A percentile compares a stretch with the other conserved stretches of the same genome.
These are phyloP conservation scores for Dreissena polymorpha DNA, from an alignment of 1,140 invertebrate genomes.

Conservation along the genomic window DNA sequence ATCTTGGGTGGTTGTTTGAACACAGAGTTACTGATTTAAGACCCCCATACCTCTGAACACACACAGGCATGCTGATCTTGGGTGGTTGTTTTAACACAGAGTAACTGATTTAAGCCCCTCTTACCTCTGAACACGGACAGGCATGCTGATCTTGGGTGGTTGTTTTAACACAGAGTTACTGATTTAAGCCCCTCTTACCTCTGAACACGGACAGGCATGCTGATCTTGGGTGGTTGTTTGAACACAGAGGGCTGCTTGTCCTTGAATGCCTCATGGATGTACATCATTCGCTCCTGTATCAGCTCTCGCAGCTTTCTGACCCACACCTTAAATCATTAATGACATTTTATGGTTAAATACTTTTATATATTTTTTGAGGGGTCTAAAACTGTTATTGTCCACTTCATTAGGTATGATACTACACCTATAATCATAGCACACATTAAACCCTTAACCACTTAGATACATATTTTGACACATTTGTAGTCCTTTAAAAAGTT, in stretches of 20 bases:
- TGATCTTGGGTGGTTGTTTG: constrained; percentile 86
- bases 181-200: too few species aligned
- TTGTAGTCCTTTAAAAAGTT: too few species aligned
- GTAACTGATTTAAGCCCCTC: too few species aligned
- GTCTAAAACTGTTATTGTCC: too few species aligned
- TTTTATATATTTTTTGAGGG: too few species aligned
- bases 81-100: constrained; percentile 82
- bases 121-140: constrained; percentile 80
- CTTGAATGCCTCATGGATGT: constrained; percentile 88
- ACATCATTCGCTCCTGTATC: constrained; percentile 92
- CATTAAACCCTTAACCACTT: too few species aligned
- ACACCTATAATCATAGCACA: too few species aligned
- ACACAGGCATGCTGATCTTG: constrained; percentile 88
- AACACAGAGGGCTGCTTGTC: constrained; percentile 78
- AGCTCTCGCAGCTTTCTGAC: constrained; percentile 96
- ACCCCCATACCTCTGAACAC: constrained; percentile 74
- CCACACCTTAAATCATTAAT: constrained; percentile 85
- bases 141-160: constrained; percentile 87
- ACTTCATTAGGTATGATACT: too few species aligned
- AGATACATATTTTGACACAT: too few species aligned
- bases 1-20: too few species aligned
- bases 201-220: constrained; percentile 82
- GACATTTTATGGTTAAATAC: too few species aligned
- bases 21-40: too few species aligned
- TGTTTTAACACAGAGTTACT: constrained; percentile 79